Evolutionary conservation across 2,113 vertebrate species (phyloP), one percentile per base, ranked within the genome.

Genomic region (Mormoops blainvillei): DNA sequence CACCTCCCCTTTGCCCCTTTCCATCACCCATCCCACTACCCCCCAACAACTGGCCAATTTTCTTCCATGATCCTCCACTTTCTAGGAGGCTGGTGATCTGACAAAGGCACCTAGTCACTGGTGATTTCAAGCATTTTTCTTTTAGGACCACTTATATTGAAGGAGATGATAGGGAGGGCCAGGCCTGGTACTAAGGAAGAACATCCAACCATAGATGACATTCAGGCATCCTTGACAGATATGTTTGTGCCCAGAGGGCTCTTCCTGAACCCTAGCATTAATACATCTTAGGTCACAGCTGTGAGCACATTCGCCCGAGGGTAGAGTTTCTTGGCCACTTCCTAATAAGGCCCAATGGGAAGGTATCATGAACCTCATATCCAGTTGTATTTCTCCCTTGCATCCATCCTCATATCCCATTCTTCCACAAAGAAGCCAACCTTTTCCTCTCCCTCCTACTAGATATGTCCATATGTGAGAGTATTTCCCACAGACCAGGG

Each of bases 11-110:
- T 33, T 88, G 19, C 28, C 6, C 38, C 24, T 56, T 45, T 4
- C 2, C 50, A 28, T n/a, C n/a, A n/a, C n/a, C n/a, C n/a, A n/a
- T n/a, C 28, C 41, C 31, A 24, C 43, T 2, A 4, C 5, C 13
- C 9, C 18, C 6, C 0, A 5, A 5, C 26, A 12, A 31, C 2
- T 52, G 56, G 1, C 4, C 36, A 7, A 13, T 71, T 24, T 58
- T 76, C 20, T 31, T 28, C 22, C 5, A 1, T 19, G 33, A n/a
- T 15, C 77, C 13, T 80, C 43, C 48, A 24, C 28, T 86, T 48
- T 36, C 36, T 20, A 4, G 4, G 20, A 52, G 41, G 28, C 28
- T 26, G 24, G 26, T 48, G 43, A 70, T 26, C 65, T 67, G 56
- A 83, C 18, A 4, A 22, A 67, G 38, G 6, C 38, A 80, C 3